These are phyloP conservation scores for Pseudococcus longispinus DNA, from an alignment of 2,888 invertebrate genomes.

Conservation along the genomic window DNA sequence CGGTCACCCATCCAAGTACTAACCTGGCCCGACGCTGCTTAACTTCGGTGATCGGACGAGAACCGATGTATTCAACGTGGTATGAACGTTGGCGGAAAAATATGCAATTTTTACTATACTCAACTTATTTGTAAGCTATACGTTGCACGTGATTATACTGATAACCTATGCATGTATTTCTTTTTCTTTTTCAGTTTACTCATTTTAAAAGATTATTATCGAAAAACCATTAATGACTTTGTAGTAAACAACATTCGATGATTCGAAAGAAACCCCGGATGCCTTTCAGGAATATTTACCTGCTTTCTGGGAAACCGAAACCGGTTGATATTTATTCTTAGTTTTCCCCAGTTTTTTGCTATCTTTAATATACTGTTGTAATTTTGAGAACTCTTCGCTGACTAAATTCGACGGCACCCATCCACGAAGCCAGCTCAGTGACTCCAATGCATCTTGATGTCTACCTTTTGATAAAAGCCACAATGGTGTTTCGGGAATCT, in stretches of 20 bases:
- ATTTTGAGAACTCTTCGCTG: background rate
- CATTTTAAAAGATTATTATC: too few relatives aligned
- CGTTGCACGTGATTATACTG: too few relatives aligned
- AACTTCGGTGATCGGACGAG: constrained; percentile 4
- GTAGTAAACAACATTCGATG: too few relatives aligned
- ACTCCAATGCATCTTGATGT: constrained; percentile 8
- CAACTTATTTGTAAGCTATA: background rate
- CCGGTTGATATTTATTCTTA: constrained; percentile 3
- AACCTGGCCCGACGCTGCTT: background rate
- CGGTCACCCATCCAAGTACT: constrained; percentile 4
- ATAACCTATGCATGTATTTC: too few relatives aligned
- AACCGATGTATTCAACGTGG: constrained; percentile 4
- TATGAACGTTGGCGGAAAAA: background rate
- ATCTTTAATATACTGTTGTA: constrained; percentile 15
- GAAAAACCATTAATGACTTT: too few relatives aligned
- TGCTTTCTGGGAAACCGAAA: background rate
- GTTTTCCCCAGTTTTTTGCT: background rate
- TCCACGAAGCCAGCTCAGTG: constrained; percentile 18
- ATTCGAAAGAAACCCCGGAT: background rate
- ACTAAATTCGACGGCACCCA: background rate
- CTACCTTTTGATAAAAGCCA: constrained; percentile 35
- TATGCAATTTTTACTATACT: background rate
- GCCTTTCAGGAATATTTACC: background rate
- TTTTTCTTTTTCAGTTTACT: too few relatives aligned
- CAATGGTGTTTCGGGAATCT: constrained; percentile 27